A percentile compares a stretch with the other conserved stretches of the same genome.
Evolutionary conservation across 2,888 invertebrate species (phyloP).

Genomic region (Xanthia togata): DNA sequence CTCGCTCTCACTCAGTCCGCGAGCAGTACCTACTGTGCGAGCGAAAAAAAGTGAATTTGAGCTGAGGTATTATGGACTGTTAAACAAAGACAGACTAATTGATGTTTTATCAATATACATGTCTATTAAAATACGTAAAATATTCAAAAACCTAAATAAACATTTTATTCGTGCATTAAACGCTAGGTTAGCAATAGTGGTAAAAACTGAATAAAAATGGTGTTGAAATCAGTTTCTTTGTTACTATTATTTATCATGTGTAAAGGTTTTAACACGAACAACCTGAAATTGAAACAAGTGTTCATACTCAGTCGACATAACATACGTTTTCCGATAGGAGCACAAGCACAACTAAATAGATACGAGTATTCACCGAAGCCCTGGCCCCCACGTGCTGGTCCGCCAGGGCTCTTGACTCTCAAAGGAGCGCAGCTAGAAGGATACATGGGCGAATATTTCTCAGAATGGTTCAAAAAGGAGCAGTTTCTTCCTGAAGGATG

Average conservation of each 20-base stretch:
- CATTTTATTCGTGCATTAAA: not conserved
- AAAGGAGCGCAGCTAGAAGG: slow-evolving; percentile 52
- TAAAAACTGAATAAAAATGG: slow-evolving; percentile 34
- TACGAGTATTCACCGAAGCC: slow-evolving; percentile 41
- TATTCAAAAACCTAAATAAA: not conserved
- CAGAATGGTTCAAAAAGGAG: slow-evolving; percentile 54
- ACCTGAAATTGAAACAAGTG: slow-evolving; percentile 55
- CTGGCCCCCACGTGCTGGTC: slow-evolving; percentile 33
- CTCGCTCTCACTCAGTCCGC: too few relatives aligned
- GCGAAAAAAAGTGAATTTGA: too few relatives aligned
- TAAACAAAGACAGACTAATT: not conserved
- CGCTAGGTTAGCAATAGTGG: slow-evolving; percentile 1
- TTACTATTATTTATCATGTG: slow-evolving; percentile 29
- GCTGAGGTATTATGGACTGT: too few relatives aligned
- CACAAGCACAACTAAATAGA: not conserved
- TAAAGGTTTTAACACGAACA: slow-evolving; percentile 5
- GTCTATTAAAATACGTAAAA: slow-evolving; percentile 6
- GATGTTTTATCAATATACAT: not conserved
- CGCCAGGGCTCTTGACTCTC: slow-evolving; percentile 41
- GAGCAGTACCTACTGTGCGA: too few relatives aligned
- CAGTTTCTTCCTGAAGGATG: slow-evolving; percentile 47
- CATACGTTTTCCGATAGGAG: slow-evolving; percentile 41
- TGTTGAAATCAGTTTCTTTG: slow-evolving; percentile 27
- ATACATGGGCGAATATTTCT: slow-evolving; percentile 59
- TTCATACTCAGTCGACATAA: slow-evolving; percentile 60